phyloP scores from a whole-genome alignment of 2,113 vertebrate genomes.

The Mirza zaza region DNA sequence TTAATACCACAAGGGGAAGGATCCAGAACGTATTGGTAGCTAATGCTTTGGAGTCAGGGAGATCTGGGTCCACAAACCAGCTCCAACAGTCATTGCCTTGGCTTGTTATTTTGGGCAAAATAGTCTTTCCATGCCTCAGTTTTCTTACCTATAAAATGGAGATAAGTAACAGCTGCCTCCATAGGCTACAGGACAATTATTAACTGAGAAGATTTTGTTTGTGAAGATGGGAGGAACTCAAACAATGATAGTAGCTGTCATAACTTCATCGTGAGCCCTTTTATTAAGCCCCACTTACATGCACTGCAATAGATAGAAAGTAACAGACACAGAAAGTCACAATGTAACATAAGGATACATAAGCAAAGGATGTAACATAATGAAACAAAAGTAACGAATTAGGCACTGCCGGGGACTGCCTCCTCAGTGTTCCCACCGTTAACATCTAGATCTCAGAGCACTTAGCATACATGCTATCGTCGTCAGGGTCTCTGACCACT shows the following conservation, averaged over 20 bases:
- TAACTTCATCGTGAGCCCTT: background rate
- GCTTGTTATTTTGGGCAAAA: background rate
- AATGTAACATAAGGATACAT: background rate
- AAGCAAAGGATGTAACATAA: background rate
- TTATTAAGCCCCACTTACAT: background rate
- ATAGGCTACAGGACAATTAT: background rate
- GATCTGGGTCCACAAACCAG: background rate
- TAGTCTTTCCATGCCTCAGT: background rate
- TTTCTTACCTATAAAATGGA: slow-evolving; percentile 14
- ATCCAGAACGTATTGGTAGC: background rate
- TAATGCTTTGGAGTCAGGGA: background rate
- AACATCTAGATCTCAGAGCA: background rate
- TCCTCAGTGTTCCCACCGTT: background rate
- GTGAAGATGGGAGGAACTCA: background rate
- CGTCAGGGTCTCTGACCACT: background rate
- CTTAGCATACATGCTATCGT: background rate
- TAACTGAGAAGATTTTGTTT: background rate
- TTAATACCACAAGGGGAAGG: background rate
- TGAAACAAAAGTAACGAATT: background rate
- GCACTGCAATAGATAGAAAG: background rate
- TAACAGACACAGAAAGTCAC: background rate
- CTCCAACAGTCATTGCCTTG: background rate
- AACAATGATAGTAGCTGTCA: background rate
- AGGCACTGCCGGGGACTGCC: background rate
- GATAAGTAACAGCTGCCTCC: background rate